A percentile compares a stretch with the other conserved stretches of the same genome.
Evolutionary conservation across 2,888 invertebrate species (phyloP).

Genomic region (Spodoptera exigua): DNA sequence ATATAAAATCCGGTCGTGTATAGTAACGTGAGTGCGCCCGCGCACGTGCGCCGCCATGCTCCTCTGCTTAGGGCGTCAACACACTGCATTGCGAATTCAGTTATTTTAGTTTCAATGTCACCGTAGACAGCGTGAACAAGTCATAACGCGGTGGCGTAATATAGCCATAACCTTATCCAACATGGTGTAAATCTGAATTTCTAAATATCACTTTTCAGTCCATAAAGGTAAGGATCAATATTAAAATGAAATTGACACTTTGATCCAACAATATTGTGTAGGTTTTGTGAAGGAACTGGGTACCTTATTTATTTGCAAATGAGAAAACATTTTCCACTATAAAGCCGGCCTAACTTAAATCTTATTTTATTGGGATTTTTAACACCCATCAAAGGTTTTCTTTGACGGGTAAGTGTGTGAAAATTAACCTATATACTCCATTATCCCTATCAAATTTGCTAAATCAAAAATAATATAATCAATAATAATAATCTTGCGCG

Average conservation of each 20-base stretch:
- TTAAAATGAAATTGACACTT: slow-evolving; percentile 4
- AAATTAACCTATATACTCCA: too few relatives aligned
- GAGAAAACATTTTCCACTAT: too few relatives aligned
- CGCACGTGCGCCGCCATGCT: slow-evolving; percentile 69
- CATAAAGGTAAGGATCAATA: slow-evolving; percentile 15
- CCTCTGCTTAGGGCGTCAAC: slow-evolving; percentile 58
- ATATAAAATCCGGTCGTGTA: slow-evolving; percentile 63
- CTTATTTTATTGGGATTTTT: too few relatives aligned
- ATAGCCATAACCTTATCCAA: slow-evolving; percentile 55
- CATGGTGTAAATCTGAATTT: slow-evolving; percentile 28
- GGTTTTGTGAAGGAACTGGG: background rate
- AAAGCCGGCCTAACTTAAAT: too few relatives aligned
- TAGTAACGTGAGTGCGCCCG: slow-evolving; percentile 62
- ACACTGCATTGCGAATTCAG: slow-evolving; percentile 54
- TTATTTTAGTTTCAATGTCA: slow-evolving; percentile 60
- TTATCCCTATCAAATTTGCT: too few relatives aligned
- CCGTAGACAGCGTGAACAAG: slow-evolving; percentile 22
- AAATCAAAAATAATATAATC: too few relatives aligned
- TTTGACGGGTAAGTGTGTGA: too few relatives aligned
- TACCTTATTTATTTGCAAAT: too few relatives aligned
- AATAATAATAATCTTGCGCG: too few relatives aligned
- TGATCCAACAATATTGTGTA: background rate
- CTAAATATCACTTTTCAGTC: slow-evolving; percentile 16
- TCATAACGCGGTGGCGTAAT: slow-evolving; percentile 40
- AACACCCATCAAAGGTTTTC: too few relatives aligned